These are phyloP conservation scores for Pygocentrus nattereri DNA, from an alignment of 2,797 vertebrate genomes.

Conservation along the genomic window DNA sequence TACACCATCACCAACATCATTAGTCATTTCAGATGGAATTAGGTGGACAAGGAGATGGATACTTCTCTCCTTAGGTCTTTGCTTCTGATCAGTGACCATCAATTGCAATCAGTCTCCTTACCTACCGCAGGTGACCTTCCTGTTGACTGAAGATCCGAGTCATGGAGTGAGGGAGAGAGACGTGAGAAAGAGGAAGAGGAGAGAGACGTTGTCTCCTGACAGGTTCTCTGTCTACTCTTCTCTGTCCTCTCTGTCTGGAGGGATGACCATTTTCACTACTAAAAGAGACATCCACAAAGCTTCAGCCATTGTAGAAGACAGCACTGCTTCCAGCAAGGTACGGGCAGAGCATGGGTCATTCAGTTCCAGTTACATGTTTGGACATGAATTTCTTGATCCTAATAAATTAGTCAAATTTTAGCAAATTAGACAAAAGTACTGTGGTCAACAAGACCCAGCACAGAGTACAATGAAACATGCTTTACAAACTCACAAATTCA, in stretches of 20 bases:
- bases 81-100: not conserved
- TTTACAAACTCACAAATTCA: too few species aligned
- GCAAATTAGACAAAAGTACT: too few species aligned
- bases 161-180: constrained; percentile 42
- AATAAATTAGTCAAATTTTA: too few species aligned
- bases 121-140: constrained; percentile 83
- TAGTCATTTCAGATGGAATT: too few species aligned
- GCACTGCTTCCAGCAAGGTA: constrained; percentile 77
- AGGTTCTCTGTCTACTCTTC: constrained; percentile 85
- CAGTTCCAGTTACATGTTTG: not conserved
- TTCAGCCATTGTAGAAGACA: constrained; percentile 83
- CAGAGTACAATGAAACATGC: too few species aligned
- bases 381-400: not conserved
- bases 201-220: constrained; percentile 74
- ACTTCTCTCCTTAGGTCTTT: not conserved
- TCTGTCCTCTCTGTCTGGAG: constrained; percentile 84
- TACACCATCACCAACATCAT: too few species aligned
- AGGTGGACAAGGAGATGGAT: not conserved
- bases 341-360: not conserved
- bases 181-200: constrained; percentile 63
- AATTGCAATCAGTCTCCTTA: not conserved
- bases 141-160: constrained; percentile 85
- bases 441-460: too few species aligned
- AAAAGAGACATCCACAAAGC: constrained; percentile 83
- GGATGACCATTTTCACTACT: constrained; percentile 87